Evolutionary conservation across 2,797 vertebrate genomes (phyloP).

Genomic region (Aldrovandia affinis): DNA sequence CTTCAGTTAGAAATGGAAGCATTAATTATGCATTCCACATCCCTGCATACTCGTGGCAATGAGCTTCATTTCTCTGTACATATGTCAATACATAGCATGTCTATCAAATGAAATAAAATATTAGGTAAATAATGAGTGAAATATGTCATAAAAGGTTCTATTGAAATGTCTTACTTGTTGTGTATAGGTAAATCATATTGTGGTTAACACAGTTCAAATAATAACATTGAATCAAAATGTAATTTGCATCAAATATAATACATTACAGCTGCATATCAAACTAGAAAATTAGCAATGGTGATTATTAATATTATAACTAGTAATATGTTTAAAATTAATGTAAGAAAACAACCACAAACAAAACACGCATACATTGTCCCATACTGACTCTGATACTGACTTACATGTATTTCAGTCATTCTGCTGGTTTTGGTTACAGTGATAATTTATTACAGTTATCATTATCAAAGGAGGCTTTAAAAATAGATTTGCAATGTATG

Average conservation of each 20-base stretch:
- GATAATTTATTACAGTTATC: no score
- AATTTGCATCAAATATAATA: not conserved
- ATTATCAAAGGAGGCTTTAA: not conserved
- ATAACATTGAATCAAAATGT: not conserved
- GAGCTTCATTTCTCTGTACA: constrained; percentile 63
- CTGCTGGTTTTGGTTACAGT: no score
- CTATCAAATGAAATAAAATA: constrained; percentile 31
- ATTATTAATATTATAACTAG: not conserved
- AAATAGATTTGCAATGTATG: not conserved
- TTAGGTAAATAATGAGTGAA: constrained; percentile 21
- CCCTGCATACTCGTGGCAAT: constrained; percentile 60
- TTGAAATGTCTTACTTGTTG: constrained; percentile 11
- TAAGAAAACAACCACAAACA: not conserved
- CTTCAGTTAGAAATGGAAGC: constrained; percentile 69
- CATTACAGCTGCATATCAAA: not conserved
- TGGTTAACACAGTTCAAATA: not conserved
- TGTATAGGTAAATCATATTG: not conserved
- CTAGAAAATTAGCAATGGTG: not conserved
- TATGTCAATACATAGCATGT: constrained; percentile 63
- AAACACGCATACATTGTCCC: not conserved
- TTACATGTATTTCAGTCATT: not conserved
- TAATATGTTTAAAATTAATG: not conserved
- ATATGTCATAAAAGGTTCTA: not conserved
- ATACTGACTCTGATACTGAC: not conserved
- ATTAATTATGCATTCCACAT: constrained; percentile 67